Percentiles rank a stretch among this genome's conserved stretches.
These are phyloP conservation scores for Vanessa cardui DNA, from an alignment of 2,888 invertebrate genomes.

Conservation along the genomic window DNA sequence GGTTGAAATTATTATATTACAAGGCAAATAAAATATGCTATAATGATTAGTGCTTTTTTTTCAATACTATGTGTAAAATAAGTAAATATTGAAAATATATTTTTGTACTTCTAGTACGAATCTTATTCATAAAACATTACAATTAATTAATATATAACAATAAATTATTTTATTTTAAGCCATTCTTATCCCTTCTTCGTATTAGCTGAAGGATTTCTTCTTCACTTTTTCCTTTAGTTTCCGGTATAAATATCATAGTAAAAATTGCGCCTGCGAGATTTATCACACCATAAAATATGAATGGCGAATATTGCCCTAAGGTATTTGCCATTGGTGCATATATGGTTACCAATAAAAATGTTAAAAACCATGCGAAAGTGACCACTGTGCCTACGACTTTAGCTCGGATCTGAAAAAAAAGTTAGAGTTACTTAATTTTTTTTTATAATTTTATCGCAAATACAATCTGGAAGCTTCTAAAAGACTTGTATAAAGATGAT, in stretches of 20 bases:
- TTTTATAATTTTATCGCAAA: background rate
- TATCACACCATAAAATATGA: conserved; percentile 55
- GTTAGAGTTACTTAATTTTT: background rate
- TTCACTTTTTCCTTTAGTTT: conserved; percentile 63
- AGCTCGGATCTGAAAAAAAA: conserved; percentile 60
- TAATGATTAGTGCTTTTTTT: no score
- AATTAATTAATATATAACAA: no score
- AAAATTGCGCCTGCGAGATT: conserved; percentile 56
- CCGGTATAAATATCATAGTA: conserved; percentile 56
- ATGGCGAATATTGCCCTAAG: conserved; percentile 56
- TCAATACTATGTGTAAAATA: no score
- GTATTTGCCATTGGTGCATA: conserved; percentile 46
- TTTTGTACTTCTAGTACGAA: no score
- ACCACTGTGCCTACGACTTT: conserved; percentile 61
- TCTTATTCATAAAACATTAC: no score
- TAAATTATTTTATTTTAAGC: no score
- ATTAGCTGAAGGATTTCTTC: conserved; percentile 50
- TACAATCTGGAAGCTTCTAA: background rate
- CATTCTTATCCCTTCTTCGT: conserved; percentile 1
- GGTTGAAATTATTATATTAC: no score
- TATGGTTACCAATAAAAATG: conserved; percentile 51
- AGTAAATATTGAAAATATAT: no score
- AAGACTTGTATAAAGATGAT: no score
- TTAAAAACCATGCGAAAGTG: conserved; percentile 62
- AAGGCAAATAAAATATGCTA: no score